Evolutionary conservation across 2,797 vertebrate species (phyloP), one percentile per base, ranked within the genome.

Genomic region (Paguma larvata): DNA sequence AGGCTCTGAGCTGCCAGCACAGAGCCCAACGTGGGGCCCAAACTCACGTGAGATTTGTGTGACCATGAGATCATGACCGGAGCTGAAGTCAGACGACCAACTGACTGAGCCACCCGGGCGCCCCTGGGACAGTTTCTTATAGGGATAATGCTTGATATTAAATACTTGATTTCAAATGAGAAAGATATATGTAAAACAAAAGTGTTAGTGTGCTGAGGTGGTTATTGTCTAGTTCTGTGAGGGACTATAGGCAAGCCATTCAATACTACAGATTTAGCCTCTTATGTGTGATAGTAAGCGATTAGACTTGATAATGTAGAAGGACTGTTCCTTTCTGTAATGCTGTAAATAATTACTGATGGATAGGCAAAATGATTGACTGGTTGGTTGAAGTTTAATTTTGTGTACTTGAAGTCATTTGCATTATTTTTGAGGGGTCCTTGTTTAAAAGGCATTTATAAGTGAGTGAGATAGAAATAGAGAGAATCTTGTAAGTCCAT

Each of bases 111-210:
- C 15, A 53, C 51, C 51, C 15, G 16, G 51, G 15, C 51, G 16
- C 51, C 51, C 51, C 14, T 16, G 51, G 16, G 51, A 12, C 56
- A 2, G 1, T 59, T 23, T 59, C 56, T 59, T 59, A 23, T 9
- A 92, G 63, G 25, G 73, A 85, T 86, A 85, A 38, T 92, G 2
- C 59, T 92, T 92, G 44, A 86, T 95, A 94, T 41, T 56, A 70
- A 92, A 82, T 30, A 80, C 32, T 82, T 94, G 4, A 27, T 82
- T 96, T 92, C 34, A 38, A 91, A 65, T 5, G 30, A 30, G 82
- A 41, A 80, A 75, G 7, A 27, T 62, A 32, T 6, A 32, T 23
- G 1, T 62, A 65, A 68, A 73, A 18, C n/a, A 73, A 48, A 88
- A 67, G 85, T 25, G 5, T n/a, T 38, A 21, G 19, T 63, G 56